Conservation (phyloP, 2,113 vertebrate genomes). For the Irena cyanogastra region DNA sequence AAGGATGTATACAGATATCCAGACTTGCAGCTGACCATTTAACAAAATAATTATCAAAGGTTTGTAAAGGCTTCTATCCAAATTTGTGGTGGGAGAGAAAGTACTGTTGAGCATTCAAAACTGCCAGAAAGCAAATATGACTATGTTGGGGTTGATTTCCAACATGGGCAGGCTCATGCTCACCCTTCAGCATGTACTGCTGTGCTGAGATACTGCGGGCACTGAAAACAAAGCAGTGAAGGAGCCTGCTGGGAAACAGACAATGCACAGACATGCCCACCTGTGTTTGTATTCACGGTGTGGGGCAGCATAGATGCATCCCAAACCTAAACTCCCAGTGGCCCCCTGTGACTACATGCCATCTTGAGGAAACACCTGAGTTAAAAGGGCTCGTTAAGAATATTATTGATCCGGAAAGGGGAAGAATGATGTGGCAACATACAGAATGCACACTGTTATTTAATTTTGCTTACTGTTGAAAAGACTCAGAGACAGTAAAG, state of each 20-base stretch:
- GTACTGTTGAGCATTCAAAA: neutral
- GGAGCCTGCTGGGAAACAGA: neutral
- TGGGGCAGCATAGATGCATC: neutral
- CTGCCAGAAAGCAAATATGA: neutral
- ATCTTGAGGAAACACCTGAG: neutral
- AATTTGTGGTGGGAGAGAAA: neutral
- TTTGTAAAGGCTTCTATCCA: neutral
- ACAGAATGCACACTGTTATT: accelerated
- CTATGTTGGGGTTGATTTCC: neutral
- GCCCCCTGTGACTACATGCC: neutral
- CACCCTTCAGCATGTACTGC: neutral
- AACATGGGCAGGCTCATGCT: neutral
- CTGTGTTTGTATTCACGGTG: neutral
- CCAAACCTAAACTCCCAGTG: neutral
- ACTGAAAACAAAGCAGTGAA: neutral
- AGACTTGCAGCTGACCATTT: neutral
- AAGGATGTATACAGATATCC: neutral
- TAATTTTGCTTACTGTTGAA: neutral
- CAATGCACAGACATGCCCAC: neutral
- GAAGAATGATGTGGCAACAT: neutral
- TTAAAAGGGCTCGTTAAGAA: neutral
- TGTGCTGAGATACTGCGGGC: neutral
- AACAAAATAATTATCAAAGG: neutral
- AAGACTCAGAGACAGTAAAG: neutral
- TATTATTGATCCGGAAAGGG: neutral